Percentiles rank a stretch among this genome's conserved stretches.
phyloP scores from a whole-genome alignment of 2,797 vertebrate species.

The Crypturellus tataupa region DNA sequence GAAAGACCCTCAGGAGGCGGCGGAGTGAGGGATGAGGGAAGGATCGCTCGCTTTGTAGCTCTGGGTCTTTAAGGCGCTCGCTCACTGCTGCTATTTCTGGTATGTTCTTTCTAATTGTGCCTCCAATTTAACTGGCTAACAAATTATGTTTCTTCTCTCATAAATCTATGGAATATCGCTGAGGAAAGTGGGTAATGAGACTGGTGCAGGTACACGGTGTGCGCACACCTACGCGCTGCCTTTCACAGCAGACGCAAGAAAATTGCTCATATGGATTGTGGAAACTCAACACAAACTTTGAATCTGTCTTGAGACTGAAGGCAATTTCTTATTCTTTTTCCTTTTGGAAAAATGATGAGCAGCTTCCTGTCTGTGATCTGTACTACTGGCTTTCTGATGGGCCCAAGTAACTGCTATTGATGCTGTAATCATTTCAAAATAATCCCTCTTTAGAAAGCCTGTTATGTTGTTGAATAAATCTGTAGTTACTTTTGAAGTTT shows the following conservation, averaged over 20 bases:
- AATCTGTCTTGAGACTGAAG: not conserved
- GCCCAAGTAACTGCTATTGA: conserved; percentile 52
- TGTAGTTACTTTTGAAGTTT: conserved; percentile 32
- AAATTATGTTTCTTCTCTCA: conserved; percentile 37
- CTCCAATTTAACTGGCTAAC: conserved; percentile 32
- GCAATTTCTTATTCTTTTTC: not conserved
- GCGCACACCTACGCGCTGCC: not conserved
- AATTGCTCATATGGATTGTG: not conserved
- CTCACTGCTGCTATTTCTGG: conserved; percentile 49
- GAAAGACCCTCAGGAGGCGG: not conserved
- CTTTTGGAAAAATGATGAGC: conserved; percentile 40
- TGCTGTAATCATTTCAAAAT: conserved; percentile 64
- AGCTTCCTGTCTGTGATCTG: conserved; percentile 31
- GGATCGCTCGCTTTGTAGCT: conserved; percentile 27
- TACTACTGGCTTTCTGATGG: conserved; percentile 50
- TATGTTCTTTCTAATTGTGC: conserved; percentile 50
- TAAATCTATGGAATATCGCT: not conserved
- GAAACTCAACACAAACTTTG: conserved; percentile 2
- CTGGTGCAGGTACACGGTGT: not conserved
- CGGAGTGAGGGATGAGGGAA: conserved; percentile 32
- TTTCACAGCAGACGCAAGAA: not conserved
- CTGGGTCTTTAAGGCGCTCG: conserved; percentile 7
- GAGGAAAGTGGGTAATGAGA: conserved; percentile 9
- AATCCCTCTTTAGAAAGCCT: conserved; percentile 70
- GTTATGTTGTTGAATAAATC: conserved; percentile 56